Evolutionary conservation across 2,113 vertebrate genomes (phyloP).

Genomic region (Urocolius indicus): DNA sequence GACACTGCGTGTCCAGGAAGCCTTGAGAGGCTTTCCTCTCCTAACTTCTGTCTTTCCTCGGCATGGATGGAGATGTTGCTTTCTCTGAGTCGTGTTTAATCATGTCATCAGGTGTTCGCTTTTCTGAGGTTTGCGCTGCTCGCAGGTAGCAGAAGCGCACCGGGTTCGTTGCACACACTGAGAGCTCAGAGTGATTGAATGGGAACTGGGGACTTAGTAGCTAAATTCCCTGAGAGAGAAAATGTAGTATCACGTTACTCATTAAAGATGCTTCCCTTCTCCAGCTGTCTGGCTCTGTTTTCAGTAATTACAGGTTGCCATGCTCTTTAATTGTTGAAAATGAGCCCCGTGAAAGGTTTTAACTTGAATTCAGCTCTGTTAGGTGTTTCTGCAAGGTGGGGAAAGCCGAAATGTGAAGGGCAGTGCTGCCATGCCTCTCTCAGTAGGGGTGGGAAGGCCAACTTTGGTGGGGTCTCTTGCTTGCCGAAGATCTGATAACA

Average conservation of each 20-base stretch:
- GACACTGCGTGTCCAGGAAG: background rate
- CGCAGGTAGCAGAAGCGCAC: background rate
- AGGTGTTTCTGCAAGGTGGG: background rate
- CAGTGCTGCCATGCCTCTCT: background rate
- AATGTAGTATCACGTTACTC: background rate
- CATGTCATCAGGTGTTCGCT: background rate
- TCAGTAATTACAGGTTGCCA: slow-evolving; percentile 44
- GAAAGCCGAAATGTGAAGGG: background rate
- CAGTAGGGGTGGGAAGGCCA: background rate
- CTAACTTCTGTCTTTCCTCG: background rate
- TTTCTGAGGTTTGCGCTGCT: background rate
- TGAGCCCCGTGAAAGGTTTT: background rate
- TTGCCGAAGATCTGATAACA: rapidly evolving
- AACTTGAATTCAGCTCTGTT: slow-evolving; percentile 11
- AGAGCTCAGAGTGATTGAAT: background rate
- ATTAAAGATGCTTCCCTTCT: background rate
- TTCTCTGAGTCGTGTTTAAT: background rate
- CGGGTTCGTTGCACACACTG: rapidly evolving
- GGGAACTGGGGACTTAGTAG: background rate
- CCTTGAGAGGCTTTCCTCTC: background rate
- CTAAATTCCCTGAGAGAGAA: background rate
- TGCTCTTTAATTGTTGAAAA: slow-evolving; percentile 56
- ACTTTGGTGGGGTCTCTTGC: background rate
- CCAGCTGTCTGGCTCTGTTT: slow-evolving; percentile 44
- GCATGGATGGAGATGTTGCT: background rate